These are phyloP conservation scores for Anhinga rufa DNA, from an alignment of 2,113 vertebrate species.

Conservation along the genomic window DNA sequence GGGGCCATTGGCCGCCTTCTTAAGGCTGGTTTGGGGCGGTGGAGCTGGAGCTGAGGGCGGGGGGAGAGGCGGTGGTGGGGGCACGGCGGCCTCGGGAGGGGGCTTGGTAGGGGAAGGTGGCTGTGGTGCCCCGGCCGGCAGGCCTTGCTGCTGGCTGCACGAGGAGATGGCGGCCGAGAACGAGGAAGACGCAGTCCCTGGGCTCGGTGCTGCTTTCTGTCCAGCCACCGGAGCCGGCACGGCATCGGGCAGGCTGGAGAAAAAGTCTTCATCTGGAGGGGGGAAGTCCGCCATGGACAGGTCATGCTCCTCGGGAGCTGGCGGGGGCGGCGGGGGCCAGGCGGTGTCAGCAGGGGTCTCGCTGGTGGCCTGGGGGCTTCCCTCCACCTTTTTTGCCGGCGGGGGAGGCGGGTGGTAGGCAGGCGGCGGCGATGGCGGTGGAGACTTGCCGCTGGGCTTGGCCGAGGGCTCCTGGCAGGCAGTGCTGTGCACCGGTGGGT, in stretches of 20 bases:
- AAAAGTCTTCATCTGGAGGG: slow-evolving; percentile 82
- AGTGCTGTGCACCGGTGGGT: not conserved
- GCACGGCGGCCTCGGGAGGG: not conserved
- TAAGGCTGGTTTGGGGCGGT: slow-evolving; percentile 33
- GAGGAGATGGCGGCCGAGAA: not conserved
- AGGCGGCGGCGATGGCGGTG: slow-evolving; percentile 84
- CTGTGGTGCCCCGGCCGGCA: not conserved
- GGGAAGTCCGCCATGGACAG: slow-evolving; percentile 83
- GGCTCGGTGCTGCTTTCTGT: not conserved
- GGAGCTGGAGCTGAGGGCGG: not conserved
- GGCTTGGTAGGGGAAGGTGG: not conserved
- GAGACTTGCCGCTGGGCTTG: slow-evolving; percentile 65
- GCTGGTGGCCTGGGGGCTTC: not conserved
- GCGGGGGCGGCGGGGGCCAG: slow-evolving; percentile 90
- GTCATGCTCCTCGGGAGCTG: slow-evolving; percentile 71
- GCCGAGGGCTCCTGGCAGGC: not conserved
- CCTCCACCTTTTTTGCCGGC: slow-evolving; percentile 72
- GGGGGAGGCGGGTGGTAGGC: slow-evolving; percentile 86
- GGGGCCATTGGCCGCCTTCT: slow-evolving; percentile 12
- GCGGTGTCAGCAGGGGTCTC: slow-evolving; percentile 51
- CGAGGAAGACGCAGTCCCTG: not conserved
- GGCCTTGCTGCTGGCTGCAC: not conserved
- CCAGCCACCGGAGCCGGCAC: accelerated
- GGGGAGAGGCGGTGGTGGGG: not conserved
- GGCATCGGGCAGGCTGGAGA: slow-evolving; percentile 54